Evolutionary conservation across 2,113 vertebrate genomes (phyloP), one percentile per base, ranked within the genome.

Genomic region (Panurus biarmicus): DNA sequence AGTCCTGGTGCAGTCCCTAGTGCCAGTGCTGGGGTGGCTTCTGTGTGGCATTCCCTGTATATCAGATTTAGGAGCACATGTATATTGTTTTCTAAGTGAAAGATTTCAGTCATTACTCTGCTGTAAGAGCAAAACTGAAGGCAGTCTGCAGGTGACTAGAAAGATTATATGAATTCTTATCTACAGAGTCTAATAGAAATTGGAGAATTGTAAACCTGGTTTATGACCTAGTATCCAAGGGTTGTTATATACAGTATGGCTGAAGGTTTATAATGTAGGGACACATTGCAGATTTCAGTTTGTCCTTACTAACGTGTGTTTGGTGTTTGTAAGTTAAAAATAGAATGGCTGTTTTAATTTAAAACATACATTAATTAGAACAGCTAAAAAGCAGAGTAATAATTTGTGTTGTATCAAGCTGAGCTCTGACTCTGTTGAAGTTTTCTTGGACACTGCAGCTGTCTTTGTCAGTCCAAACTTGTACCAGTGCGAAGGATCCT

Each of bases 401-500:
- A 3, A 35, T 90, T 85, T 54, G 26, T 5, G 4, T 62, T 5
- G 4, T 45, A 33, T 62, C 21, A 57, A 14, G 31, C 16, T 36
- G 42, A 73, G 22, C 28, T 71, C 56, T 67, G 0, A 19, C 28
- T 71, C 56, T 67, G 0, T n/a, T 44, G 31, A 69, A 57, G 28
- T 23, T 73, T 48, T 70, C 50, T 69, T 79, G 65, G 36, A 19
- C 11, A 6, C 45, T 38, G 36, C 35, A 42, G 28, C 66, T 89
- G 15, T 45, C 38, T 87, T 76, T 35, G 9, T 77, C 33, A 74
- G 71, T 74, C 31, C 61, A 57, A 45, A 48, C 13, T 44, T 2
- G 0, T 70, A n/a, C 5, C 3, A 0, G 0, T 60, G 14, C 0
- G 0, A 65, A 84, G 14, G 29, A 21, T 87, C 22, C 6, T 56